Evolutionary conservation across 2,888 invertebrate species (phyloP), one percentile per base, ranked within the genome.

Genomic region (Quadroppia sp.): DNA sequence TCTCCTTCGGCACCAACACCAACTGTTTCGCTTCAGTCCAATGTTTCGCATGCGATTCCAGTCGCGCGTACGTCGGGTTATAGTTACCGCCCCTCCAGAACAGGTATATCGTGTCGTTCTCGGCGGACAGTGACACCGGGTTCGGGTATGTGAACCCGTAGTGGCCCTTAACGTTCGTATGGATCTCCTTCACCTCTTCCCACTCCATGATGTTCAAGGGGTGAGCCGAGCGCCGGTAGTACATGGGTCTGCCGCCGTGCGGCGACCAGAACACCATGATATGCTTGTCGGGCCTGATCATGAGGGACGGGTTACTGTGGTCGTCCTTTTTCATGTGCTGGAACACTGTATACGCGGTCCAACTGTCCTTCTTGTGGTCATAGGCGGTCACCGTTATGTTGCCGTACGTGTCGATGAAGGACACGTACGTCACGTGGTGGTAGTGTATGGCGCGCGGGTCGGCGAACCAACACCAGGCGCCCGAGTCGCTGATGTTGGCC

Each of bases 401-500:
- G 3, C 56, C 56, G 23, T 56, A 56, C 9, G 11, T 56, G 28
- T 56, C 56, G 7, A 56, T 56, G 23, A 56, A 56, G 11, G 23
- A 11, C 11, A 56, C 56, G 23, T 56, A 56, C 23, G 56, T 56
- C 15, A 23, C 4, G 28, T 56, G 9, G 2, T 56, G 3, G 56
- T 23, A 56, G 15, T 56, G 56, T 4, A 56, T 23, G n/a, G 56
- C 56, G 4, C 56, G 20, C 13, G 56, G 56, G 23, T 56, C 56
- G 7, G 56, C 56, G 28, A 56, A 56, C 56, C 56, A 56, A 56
- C 56, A 56, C 56, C 56, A 56, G 56, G 56, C 56, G 28, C 56
- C 56, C 28, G 56, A 56, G 9, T 56, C 23, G 28, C 56, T 56
- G 23, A 56, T 56, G 28, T 56, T 56, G 2, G 56, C 56, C n/a